Evolutionary conservation across 2,888 invertebrate species (phyloP).

Genomic region (Melanargia galathea): DNA sequence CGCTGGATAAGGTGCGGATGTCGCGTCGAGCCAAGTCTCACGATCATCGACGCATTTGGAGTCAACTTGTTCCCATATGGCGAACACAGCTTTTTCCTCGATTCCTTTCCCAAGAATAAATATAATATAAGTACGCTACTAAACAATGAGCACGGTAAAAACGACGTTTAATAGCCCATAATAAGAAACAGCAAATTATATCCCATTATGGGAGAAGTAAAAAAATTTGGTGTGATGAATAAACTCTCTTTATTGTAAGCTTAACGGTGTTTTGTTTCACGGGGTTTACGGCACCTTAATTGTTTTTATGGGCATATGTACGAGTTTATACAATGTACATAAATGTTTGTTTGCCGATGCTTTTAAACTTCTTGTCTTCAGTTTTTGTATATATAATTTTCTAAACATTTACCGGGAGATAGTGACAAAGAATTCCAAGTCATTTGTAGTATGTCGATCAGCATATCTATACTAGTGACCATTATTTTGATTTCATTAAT

Average conservation of each 20-base stretch:
- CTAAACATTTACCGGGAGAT: too few relatives aligned
- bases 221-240: conserved; percentile 28
- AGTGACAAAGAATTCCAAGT: too few relatives aligned
- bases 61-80: conserved; percentile 43
- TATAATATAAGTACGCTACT: conserved; percentile 33
- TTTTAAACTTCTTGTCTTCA: conserved; percentile 11
- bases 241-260: conserved; percentile 29
- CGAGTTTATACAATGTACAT: conserved; percentile 1
- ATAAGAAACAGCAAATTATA: conserved; percentile 41
- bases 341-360: conserved; percentile 16
- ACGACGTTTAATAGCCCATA: conserved; percentile 40
- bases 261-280: conserved; percentile 36
- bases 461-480: too few relatives aligned
- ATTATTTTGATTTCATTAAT: too few relatives aligned
- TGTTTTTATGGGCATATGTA: conserved; percentile 25
- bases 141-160: conserved; percentile 44
- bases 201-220: conserved; percentile 38
- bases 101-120: conserved; percentile 40
- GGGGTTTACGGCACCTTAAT: conserved; percentile 29
- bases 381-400: conserved; percentile 24
- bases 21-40: conserved; percentile 37
- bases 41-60: conserved; percentile 44
- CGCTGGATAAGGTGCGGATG: conserved; percentile 31
- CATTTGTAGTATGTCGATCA: too few relatives aligned
- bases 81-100: conserved; percentile 45